Evolutionary conservation across 2,113 vertebrate species (phyloP).

Genomic region (Excalfactoria chinensis): DNA sequence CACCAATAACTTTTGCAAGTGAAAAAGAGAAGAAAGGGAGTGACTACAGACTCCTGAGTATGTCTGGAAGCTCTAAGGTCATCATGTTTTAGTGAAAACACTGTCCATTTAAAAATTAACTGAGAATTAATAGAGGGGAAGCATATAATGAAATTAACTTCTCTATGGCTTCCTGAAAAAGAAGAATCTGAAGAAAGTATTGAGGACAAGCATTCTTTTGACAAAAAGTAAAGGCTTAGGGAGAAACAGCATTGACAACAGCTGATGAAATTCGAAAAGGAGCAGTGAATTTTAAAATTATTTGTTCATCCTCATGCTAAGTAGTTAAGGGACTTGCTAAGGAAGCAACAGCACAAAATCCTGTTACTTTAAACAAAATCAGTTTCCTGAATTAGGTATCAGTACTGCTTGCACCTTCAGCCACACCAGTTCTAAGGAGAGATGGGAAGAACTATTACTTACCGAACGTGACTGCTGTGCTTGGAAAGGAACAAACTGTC

Average conservation of each 20-base stretch:
- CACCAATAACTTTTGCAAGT: fast-evolving
- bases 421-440: background rate
- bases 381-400: background rate
- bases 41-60: background rate
- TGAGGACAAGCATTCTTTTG: background rate
- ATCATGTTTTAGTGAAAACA: background rate
- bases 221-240: background rate
- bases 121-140: background rate
- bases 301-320: background rate
- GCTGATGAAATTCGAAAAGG: background rate
- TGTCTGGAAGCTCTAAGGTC: background rate
- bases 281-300: background rate
- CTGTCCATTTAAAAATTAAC: background rate
- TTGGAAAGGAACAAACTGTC: conserved; percentile 96
- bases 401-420: background rate
- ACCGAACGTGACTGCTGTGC: conserved; percentile 96
- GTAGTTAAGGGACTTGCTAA: background rate
- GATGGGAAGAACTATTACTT: conserved; percentile 64
- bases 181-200: background rate
- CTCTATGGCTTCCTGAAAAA: background rate
- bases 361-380: background rate
- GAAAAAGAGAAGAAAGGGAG: background rate
- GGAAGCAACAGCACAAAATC: background rate
- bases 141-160: background rate
- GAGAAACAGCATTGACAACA: background rate